phyloP scores from a whole-genome alignment of 2,113 vertebrate genomes.

The Penelope pileata region DNA sequence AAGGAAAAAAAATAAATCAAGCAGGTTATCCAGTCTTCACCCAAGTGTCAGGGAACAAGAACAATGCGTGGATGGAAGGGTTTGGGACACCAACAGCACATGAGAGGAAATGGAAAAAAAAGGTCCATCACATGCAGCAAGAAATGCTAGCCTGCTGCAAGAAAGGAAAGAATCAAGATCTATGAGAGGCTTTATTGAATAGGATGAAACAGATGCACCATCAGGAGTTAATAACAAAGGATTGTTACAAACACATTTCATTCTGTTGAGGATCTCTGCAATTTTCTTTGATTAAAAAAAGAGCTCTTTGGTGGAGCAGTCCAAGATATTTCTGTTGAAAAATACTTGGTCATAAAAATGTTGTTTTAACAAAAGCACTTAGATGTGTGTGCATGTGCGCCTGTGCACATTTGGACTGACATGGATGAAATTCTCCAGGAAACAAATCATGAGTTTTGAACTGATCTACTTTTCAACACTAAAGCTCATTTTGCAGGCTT shows the following conservation, averaged over 20 bases:
- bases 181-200: conserved; percentile 32
- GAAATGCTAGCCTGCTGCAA: not conserved
- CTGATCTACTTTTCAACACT: not conserved
- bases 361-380: not conserved
- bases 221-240: conserved; percentile 62
- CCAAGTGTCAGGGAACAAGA: not conserved
- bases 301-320: not conserved
- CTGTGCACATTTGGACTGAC: not conserved
- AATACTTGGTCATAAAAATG: not conserved
- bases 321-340: not conserved
- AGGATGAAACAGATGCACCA: conserved; percentile 35
- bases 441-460: not conserved
- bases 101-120: not conserved
- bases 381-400: not conserved
- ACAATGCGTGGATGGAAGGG: not conserved
- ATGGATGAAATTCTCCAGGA: not conserved
- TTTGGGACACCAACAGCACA: not conserved
- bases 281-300: conserved; percentile 28
- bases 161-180: conserved; percentile 25
- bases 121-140: not conserved
- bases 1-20: not conserved
- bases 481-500: not conserved
- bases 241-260: conserved; percentile 31
- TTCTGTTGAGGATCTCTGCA: not conserved
- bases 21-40: not conserved